Conservation (phyloP, 1,140 invertebrate genomes). For the Brachionus paranguensis region DNA sequence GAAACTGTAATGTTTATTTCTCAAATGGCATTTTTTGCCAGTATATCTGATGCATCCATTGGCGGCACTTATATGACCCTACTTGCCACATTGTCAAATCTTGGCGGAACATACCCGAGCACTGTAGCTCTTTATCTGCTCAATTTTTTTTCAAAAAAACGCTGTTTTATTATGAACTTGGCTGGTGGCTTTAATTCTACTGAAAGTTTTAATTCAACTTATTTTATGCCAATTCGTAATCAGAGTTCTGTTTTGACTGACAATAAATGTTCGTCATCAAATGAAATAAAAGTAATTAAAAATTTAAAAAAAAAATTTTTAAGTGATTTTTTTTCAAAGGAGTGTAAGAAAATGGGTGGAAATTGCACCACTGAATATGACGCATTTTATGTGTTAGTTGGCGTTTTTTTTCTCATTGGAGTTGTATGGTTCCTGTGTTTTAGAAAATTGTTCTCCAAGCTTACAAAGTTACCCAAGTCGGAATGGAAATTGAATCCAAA, state of each 20-base stretch:
- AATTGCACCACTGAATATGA: conserved; percentile 69
- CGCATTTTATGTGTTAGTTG: conserved; percentile 82
- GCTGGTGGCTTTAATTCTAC: background rate
- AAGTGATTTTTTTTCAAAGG: conserved; percentile 3
- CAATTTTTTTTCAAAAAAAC: background rate
- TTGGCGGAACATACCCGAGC: conserved; percentile 58
- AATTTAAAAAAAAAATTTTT: background rate
- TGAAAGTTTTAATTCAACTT: background rate
- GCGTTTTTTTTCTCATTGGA: conserved; percentile 72
- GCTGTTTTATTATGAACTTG: background rate
- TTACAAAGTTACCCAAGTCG: background rate
- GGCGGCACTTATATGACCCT: conserved; percentile 99
- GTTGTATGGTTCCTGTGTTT: conserved; percentile 64
- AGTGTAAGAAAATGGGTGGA: conserved; percentile 65
- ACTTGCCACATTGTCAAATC: conserved; percentile 88
- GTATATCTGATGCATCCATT: conserved; percentile 80
- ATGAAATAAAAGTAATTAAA: background rate
- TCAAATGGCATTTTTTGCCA: conserved; percentile 74
- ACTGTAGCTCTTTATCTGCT: conserved; percentile 14
- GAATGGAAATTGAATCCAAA: conserved; percentile 20
- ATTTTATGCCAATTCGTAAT: background rate
- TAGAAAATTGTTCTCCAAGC: background rate
- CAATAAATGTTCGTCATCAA: background rate
- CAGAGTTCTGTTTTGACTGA: background rate
- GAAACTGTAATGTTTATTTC: conserved; percentile 44